Conservation (phyloP, 1,140 invertebrate genomes). For the Oscheius sp. region DNA sequence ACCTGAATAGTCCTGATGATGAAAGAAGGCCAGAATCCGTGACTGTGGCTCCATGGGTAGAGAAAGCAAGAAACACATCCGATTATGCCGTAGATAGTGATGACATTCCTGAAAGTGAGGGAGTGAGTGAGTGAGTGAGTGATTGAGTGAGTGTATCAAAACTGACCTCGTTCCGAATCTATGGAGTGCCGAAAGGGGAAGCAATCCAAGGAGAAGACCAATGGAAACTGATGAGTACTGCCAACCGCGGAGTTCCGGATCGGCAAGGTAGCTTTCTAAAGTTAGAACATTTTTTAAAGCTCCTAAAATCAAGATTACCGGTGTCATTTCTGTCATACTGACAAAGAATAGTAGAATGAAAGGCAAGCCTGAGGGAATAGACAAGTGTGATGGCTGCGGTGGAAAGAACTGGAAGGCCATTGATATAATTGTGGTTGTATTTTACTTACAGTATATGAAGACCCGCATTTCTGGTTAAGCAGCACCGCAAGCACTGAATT, state of each 20-base stretch:
- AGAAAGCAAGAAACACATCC: not conserved
- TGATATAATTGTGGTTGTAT: no score
- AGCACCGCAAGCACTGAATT: no score
- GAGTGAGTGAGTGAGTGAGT: no score
- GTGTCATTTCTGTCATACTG: not conserved
- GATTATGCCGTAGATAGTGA: not conserved
- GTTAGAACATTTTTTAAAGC: not conserved
- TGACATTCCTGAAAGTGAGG: not conserved
- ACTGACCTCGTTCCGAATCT: not conserved
- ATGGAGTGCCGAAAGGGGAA: not conserved
- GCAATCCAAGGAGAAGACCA: not conserved
- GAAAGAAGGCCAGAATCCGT: not conserved
- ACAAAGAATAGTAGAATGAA: not conserved
- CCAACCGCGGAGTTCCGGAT: not conserved
- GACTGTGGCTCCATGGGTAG: not conserved
- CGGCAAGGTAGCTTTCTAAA: not conserved
- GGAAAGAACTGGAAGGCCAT: not conserved
- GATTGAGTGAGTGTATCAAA: not conserved
- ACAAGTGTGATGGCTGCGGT: not conserved
- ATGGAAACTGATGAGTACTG: not conserved
- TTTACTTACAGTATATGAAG: no score
- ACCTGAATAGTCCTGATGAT: not conserved
- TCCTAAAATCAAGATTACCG: not conserved
- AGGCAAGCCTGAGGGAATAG: not conserved
- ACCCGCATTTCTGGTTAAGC: no score